Evolutionary conservation across 2,797 vertebrate species (phyloP).

Genomic region (Schizopygopsis malacanthus): DNA sequence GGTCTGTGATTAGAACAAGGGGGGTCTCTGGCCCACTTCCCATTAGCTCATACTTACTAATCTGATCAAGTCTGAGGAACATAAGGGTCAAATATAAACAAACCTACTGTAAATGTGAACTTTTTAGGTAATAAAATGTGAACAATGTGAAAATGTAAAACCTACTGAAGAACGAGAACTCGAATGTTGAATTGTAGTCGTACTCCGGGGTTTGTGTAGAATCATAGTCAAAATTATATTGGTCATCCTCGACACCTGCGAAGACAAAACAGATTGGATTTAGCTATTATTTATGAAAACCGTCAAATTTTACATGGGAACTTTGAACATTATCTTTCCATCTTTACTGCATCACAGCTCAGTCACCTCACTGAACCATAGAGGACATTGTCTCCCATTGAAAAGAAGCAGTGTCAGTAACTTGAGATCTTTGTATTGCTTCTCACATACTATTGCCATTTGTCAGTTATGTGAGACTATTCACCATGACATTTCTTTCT

Average conservation of each 20-base stretch:
- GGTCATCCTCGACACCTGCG: constrained; percentile 20
- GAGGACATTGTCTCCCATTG: constrained; percentile 26
- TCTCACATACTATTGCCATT: constrained; percentile 37
- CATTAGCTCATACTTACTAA: neutral
- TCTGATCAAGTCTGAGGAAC: neutral
- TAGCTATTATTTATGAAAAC: neutral
- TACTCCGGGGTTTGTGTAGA: constrained; percentile 65
- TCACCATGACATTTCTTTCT: constrained; percentile 23
- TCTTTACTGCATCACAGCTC: constrained; percentile 39
- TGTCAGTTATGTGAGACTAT: constrained; percentile 48
- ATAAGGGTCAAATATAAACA: neutral
- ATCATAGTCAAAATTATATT: constrained; percentile 47
- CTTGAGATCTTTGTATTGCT: constrained; percentile 51
- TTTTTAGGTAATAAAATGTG: neutral
- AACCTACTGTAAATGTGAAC: neutral
- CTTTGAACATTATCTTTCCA: constrained; percentile 14
- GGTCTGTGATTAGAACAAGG: neutral
- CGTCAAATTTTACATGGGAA: neutral
- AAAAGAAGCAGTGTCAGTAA: constrained; percentile 41
- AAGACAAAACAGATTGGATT: constrained; percentile 30
- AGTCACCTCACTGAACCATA: constrained; percentile 22
- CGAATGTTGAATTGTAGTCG: constrained; percentile 72
- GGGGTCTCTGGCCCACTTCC: neutral
- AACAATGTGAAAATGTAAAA: constrained; percentile 28
- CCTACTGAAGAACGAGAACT: constrained; percentile 75